These are phyloP conservation scores for Dicrostonyx torquatus DNA, from an alignment of 2,797 vertebrate species.

Conservation along the genomic window DNA sequence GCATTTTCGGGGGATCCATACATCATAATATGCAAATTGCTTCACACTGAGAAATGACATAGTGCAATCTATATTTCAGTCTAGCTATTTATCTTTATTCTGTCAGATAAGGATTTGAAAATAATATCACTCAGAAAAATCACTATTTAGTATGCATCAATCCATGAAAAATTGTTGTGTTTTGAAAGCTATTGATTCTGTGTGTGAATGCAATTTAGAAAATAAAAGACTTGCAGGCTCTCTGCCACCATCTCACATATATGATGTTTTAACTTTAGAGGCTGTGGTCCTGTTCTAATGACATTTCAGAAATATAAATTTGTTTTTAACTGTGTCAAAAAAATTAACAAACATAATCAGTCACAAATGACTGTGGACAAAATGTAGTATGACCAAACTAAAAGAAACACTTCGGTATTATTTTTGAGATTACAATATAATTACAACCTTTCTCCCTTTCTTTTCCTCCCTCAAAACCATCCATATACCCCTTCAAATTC, in stretches of 20 bases:
- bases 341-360: not conserved
- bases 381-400: not conserved
- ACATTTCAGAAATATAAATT: conserved; percentile 12
- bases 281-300: not conserved
- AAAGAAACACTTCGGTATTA: not conserved
- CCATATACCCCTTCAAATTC: not conserved
- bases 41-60: conserved; percentile 48
- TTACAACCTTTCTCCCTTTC: not conserved
- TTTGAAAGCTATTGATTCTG: conserved; percentile 54
- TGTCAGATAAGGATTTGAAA: conserved; percentile 33
- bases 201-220: conserved; percentile 39
- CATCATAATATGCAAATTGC: conserved; percentile 23
- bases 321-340: not conserved
- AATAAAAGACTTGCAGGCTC: not conserved
- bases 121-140: conserved; percentile 49
- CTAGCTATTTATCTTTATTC: conserved; percentile 49
- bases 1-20: not conserved
- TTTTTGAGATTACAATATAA: not conserved
- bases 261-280: not conserved
- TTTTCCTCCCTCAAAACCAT: not conserved
- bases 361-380: not conserved
- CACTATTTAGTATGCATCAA: conserved; percentile 23
- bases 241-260: not conserved
- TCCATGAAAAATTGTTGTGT: conserved; percentile 12
- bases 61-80: conserved; percentile 35